A percentile compares a stretch with the other conserved stretches of the same genome.
These are phyloP conservation scores for Solenodon paradoxus DNA, from an alignment of 2,113 vertebrate species.

Conservation along the genomic window DNA sequence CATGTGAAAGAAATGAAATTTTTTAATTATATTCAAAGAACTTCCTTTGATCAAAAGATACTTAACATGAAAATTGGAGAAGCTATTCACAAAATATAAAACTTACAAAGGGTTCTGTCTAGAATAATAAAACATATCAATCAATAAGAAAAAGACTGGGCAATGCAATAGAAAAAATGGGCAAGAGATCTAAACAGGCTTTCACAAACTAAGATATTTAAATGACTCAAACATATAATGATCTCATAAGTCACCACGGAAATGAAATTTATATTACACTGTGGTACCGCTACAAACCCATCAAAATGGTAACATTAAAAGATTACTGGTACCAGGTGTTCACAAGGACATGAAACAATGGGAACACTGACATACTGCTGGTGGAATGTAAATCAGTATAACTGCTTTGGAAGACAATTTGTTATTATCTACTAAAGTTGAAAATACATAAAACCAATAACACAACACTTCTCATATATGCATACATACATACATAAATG, in stretches of 20 bases:
- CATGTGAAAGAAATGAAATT: neutral
- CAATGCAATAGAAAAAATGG: neutral
- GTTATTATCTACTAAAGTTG: neutral
- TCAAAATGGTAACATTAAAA: neutral
- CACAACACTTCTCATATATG: neutral
- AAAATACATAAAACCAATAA: neutral
- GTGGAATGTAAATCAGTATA: neutral
- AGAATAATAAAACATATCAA: neutral
- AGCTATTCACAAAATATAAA: neutral
- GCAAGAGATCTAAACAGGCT: neutral
- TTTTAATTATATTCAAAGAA: neutral
- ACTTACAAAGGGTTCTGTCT: neutral
- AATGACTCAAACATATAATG: neutral
- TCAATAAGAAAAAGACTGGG: neutral
- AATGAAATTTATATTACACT: neutral
- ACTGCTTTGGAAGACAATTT: neutral
- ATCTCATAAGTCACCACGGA: neutral
- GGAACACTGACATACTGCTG: neutral
- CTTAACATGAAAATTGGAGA: neutral
- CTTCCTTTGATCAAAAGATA: conserved; percentile 15
- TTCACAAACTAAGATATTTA: neutral
- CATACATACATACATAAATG: too few relatives aligned
- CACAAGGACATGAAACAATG: neutral
- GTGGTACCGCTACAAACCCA: neutral
- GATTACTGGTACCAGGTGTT: neutral